phyloP scores from a whole-genome alignment of 2,113 vertebrate genomes.

The Chascanopsetta lugubris region DNA sequence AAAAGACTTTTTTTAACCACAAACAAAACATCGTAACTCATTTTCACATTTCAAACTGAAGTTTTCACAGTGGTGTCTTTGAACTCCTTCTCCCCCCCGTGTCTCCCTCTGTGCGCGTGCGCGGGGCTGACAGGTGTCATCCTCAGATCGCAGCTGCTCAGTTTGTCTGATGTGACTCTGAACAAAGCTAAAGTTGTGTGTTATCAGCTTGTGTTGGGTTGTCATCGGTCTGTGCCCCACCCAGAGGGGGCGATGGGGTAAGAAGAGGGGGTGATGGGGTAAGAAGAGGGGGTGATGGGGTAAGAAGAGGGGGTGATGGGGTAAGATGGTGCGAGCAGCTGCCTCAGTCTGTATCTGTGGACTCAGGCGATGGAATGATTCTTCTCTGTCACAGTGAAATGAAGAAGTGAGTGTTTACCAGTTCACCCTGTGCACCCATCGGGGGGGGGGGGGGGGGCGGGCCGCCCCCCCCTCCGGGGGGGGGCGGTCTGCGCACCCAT shows the following conservation, averaged over 20 bases:
- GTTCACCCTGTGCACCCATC: slow-evolving; percentile 65
- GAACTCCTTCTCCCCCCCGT: neutral
- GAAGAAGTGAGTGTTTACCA: slow-evolving; percentile 44
- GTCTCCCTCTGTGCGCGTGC: neutral
- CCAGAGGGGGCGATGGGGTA: neutral
- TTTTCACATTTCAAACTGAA: neutral
- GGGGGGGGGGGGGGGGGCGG: too few relatives aligned
- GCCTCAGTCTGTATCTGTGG: neutral
- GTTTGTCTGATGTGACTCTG: neutral
- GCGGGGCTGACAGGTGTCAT: slow-evolving; percentile 56
- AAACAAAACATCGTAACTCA: neutral
- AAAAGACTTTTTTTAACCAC: neutral
- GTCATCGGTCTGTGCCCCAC: too few relatives aligned
- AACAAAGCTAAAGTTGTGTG: neutral
- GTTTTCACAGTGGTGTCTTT: neutral
- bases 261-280: neutral
- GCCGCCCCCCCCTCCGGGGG: too few relatives aligned
- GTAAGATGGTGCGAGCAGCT: neutral
- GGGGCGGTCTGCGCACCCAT: too few relatives aligned
- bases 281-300: neutral
- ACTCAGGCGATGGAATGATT: neutral
- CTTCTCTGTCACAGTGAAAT: too few relatives aligned
- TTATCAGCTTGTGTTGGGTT: neutral
- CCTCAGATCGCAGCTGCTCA: neutral
- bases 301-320: neutral